These are phyloP conservation scores for Spheniscus mendiculus DNA, from an alignment of 2,113 vertebrate genomes.

Conservation along the genomic window DNA sequence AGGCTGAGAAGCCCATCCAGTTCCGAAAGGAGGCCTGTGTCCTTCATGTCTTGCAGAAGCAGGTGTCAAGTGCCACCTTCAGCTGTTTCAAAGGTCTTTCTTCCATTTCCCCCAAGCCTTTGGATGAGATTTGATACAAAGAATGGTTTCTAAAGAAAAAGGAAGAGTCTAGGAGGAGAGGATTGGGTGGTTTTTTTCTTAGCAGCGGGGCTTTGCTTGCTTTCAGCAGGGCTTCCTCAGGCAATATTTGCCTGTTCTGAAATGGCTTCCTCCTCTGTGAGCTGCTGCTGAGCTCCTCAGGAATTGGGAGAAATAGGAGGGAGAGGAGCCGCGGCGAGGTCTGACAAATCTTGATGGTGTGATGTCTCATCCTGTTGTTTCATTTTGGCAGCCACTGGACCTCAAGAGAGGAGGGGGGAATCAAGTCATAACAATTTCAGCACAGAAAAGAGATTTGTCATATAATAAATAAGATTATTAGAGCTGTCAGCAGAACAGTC, in stretches of 20 bases:
- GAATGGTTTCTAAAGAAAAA: neutral
- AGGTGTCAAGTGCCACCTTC: neutral
- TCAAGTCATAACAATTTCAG: neutral
- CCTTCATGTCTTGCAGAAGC: neutral
- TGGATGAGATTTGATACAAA: neutral
- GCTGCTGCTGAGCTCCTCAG: neutral
- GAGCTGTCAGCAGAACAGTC: slow-evolving; percentile 23
- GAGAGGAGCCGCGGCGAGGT: rapidly evolving
- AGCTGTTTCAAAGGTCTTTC: neutral
- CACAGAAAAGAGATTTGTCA: slow-evolving; percentile 1
- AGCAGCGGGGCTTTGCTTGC: neutral
- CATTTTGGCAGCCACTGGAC: neutral
- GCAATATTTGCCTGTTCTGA: neutral
- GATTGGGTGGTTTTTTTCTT: neutral
- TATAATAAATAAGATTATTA: slow-evolving; percentile 47
- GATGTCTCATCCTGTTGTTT: slow-evolving; percentile 26
- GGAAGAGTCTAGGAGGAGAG: neutral
- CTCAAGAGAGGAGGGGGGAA: neutral
- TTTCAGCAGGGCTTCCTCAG: neutral
- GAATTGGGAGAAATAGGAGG: neutral
- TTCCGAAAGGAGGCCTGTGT: neutral
- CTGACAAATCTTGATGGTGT: slow-evolving; percentile 6
- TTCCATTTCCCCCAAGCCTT: neutral
- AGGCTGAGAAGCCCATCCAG: neutral
- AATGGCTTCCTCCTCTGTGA: neutral